These are phyloP conservation scores for Phyllotreta cruciferae DNA, from an alignment of 2,888 invertebrate species.

Conservation along the genomic window DNA sequence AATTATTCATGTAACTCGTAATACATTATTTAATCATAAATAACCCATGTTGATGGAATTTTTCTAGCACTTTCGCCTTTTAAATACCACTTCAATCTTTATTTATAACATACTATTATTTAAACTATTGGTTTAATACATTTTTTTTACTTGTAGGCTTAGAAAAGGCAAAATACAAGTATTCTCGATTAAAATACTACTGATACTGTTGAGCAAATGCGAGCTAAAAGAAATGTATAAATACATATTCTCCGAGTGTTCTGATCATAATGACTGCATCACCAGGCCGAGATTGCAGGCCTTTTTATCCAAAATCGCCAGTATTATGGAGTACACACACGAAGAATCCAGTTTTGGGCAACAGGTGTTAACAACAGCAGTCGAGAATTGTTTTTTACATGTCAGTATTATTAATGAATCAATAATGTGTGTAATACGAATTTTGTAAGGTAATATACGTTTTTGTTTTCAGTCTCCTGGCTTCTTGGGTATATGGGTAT, in stretches of 20 bases:
- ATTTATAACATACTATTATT: too few relatives aligned
- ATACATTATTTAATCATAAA: background rate
- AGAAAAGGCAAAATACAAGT: conserved; percentile 70
- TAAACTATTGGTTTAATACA: background rate
- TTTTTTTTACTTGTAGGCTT: conserved; percentile 60
- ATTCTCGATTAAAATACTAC: conserved; percentile 71
- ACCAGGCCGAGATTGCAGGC: conserved; percentile 69
- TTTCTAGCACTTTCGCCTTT: background rate
- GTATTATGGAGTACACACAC: conserved; percentile 68
- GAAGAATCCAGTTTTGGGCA: conserved; percentile 69
- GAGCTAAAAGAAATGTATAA: conserved; percentile 69
- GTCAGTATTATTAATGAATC: conserved; percentile 58
- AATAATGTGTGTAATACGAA: too few relatives aligned
- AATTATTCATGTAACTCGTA: conserved; percentile 1
- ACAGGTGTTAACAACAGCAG: conserved; percentile 68
- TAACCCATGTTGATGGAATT: too few relatives aligned
- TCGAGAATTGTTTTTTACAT: conserved; percentile 77
- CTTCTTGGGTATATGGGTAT: conserved; percentile 74
- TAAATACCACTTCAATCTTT: conserved; percentile 4
- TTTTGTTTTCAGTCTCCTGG: conserved; percentile 67
- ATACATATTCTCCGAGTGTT: conserved; percentile 73
- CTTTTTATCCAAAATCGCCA: conserved; percentile 69
- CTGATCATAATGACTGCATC: conserved; percentile 79
- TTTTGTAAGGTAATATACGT: too few relatives aligned
- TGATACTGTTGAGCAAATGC: conserved; percentile 72